phyloP scores from a whole-genome alignment of 2,888 invertebrate genomes.

The Chironomus tentans region DNA sequence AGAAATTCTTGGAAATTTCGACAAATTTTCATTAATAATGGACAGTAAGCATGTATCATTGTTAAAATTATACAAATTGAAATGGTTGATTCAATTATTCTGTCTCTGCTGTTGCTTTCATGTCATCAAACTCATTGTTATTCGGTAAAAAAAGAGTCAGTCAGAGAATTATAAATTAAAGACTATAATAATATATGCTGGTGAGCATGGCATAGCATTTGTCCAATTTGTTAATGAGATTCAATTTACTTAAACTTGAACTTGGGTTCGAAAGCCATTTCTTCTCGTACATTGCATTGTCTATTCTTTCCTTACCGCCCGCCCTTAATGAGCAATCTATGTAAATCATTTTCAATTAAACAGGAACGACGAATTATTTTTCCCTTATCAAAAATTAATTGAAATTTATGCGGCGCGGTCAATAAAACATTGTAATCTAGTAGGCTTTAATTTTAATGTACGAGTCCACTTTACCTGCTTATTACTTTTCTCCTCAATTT shows the following conservation, averaged over 20 bases:
- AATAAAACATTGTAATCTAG: neutral
- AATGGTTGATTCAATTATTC: too few relatives aligned
- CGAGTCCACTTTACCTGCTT: conserved; percentile 47
- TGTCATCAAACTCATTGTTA: too few relatives aligned
- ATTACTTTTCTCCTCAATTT: conserved; percentile 72
- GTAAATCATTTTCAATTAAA: too few relatives aligned
- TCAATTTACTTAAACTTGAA: conserved; percentile 21
- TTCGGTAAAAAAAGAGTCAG: too few relatives aligned
- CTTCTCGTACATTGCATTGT: neutral
- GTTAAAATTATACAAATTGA: too few relatives aligned
- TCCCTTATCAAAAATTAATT: neutral
- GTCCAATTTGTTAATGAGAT: conserved; percentile 9
- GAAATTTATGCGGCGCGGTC: neutral
- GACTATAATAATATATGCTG: neutral
- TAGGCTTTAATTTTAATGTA: too few relatives aligned
- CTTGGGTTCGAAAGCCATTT: neutral
- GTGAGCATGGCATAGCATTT: neutral
- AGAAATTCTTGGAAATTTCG: neutral
- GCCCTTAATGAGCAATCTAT: too few relatives aligned
- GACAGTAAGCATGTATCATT: too few relatives aligned
- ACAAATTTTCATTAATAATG: neutral
- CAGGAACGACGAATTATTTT: neutral
- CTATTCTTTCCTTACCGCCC: neutral
- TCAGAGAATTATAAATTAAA: neutral
- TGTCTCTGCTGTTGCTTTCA: too few relatives aligned